phyloP scores from a whole-genome alignment of 1,140 invertebrate species.

The Brachionus sp. region DNA sequence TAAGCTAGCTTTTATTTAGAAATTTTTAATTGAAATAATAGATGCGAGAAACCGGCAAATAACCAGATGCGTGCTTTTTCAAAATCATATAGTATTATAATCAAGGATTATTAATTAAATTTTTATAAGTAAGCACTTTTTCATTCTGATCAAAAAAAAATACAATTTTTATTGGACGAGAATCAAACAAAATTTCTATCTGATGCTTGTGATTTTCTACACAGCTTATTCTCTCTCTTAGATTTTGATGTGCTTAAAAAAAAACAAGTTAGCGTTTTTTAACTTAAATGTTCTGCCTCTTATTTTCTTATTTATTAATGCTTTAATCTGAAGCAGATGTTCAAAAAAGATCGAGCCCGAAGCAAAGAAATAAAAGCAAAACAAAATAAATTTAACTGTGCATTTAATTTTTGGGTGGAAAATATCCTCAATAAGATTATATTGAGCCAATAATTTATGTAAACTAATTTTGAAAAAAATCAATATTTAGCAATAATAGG shows the following conservation, averaged over 20 bases:
- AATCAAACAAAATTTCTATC: neutral
- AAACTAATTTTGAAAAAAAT: too few relatives aligned
- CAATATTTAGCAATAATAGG: too few relatives aligned
- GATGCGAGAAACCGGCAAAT: neutral
- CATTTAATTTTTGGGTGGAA: too few relatives aligned
- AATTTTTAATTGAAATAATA: neutral
- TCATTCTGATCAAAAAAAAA: neutral
- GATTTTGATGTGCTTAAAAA: neutral
- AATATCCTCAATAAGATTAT: too few relatives aligned
- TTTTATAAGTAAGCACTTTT: neutral
- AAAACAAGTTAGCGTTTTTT: neutral
- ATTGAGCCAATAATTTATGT: too few relatives aligned
- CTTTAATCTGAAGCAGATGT: neutral
- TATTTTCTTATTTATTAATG: neutral
- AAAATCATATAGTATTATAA: neutral
- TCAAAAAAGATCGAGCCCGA: neutral
- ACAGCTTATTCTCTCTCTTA: neutral
- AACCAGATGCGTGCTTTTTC: neutral
- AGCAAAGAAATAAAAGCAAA: neutral
- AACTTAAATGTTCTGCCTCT: neutral
- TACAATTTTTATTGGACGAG: neutral
- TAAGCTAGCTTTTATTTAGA: neutral
- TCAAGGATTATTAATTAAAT: neutral
- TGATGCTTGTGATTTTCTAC: neutral
- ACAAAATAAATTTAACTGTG: neutral